phyloP scores from a whole-genome alignment of 2,113 vertebrate genomes.

The Pygoscelis antarcticus region DNA sequence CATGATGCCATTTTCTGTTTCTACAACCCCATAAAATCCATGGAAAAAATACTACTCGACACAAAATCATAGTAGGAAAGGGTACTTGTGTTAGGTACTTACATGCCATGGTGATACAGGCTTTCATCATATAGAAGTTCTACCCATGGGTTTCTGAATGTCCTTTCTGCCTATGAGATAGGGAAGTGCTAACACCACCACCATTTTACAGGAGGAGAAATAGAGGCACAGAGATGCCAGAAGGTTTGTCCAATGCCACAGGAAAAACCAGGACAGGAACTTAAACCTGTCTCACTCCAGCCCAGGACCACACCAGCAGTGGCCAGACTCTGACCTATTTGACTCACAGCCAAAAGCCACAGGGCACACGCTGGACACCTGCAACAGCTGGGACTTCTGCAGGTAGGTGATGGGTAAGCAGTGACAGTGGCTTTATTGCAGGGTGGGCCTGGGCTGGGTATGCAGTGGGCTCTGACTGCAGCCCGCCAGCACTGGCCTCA shows the following conservation, averaged over 20 bases:
- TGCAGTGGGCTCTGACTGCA: not conserved
- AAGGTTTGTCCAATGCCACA: not conserved
- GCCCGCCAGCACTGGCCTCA: not conserved
- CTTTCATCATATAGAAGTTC: not conserved
- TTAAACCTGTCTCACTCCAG: not conserved
- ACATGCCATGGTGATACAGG: not conserved
- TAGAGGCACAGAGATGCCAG: not conserved
- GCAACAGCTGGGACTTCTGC: not conserved
- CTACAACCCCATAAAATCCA: not conserved
- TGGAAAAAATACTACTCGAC: not conserved
- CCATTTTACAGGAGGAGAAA: not conserved
- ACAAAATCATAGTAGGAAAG: not conserved
- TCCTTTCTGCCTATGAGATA: not conserved
- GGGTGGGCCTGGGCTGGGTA: not conserved
- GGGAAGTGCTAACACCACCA: not conserved
- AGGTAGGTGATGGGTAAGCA: not conserved
- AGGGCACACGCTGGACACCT: not conserved
- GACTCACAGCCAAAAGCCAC: not conserved
- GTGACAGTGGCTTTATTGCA: rapidly evolving
- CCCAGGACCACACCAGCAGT: not conserved
- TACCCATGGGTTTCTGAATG: not conserved
- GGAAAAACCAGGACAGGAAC: not conserved
- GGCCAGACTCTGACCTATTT: not conserved
- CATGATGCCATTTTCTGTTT: not conserved
- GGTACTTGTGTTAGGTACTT: not conserved